These are phyloP conservation scores for Orthosia gracilis DNA, from an alignment of 2,888 invertebrate genomes.

Conservation along the genomic window DNA sequence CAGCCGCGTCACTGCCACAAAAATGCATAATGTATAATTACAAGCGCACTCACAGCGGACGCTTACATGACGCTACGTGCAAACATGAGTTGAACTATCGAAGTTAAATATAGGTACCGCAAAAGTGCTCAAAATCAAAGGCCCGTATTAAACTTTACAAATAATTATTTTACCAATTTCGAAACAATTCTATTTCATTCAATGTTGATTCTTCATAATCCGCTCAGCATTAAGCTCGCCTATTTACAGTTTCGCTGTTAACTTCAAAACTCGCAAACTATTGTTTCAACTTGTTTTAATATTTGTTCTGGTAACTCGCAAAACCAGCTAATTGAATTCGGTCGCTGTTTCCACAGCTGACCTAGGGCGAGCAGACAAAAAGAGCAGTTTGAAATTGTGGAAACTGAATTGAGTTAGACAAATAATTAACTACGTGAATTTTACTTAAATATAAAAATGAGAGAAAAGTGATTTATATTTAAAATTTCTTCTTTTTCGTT, in stretches of 20 bases:
- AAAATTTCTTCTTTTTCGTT: too few relatives aligned
- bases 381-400: slow-evolving; percentile 9
- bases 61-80: too few relatives aligned
- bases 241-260: slow-evolving; percentile 16
- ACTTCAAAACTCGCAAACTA: slow-evolving; percentile 33
- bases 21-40: too few relatives aligned
- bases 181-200: not conserved
- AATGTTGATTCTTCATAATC: not conserved
- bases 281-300: slow-evolving; percentile 45
- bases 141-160: not conserved
- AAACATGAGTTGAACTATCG: not conserved
- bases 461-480: slow-evolving; percentile 1
- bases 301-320: slow-evolving; percentile 38
- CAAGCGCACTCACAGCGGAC: not conserved
- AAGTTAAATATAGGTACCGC: too few relatives aligned
- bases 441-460: not conserved
- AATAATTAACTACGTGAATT: slow-evolving; percentile 22
- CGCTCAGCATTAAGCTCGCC: not conserved
- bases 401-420: slow-evolving; percentile 38
- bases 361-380: slow-evolving; percentile 8
- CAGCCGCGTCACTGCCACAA: too few relatives aligned
- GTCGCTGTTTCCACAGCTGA: slow-evolving; percentile 33
- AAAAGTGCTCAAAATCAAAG: not conserved
- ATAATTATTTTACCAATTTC: not conserved
- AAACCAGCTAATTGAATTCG: slow-evolving; percentile 50